Evolutionary conservation across 1,140 invertebrate genomes (phyloP).

Genomic region (Thaumetopoea pityocampa): DNA sequence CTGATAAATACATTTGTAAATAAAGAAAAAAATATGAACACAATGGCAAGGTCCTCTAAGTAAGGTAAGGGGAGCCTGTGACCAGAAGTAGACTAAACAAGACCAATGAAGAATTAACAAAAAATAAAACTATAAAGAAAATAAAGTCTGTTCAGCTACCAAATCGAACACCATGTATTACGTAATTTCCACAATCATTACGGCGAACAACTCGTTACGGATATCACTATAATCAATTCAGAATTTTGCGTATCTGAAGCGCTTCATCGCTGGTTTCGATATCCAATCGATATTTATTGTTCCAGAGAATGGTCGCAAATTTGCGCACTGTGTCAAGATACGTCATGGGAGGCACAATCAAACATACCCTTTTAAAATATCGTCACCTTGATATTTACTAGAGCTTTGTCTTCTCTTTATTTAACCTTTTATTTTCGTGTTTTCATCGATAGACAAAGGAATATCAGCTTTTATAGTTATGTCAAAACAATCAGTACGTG

Average conservation of each 20-base stretch:
- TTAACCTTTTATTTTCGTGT: conserved; percentile 13
- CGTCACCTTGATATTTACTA: conserved; percentile 41
- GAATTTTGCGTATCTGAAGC: conserved; percentile 7
- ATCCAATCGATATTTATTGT: conserved; percentile 48
- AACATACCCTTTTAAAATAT: conserved; percentile 29
- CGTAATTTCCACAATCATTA: neutral
- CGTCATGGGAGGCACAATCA: conserved; percentile 3
- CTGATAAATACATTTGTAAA: too few species aligned
- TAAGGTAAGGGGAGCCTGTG: too few species aligned
- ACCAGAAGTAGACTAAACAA: too few species aligned
- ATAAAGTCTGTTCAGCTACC: neutral
- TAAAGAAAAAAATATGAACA: too few species aligned
- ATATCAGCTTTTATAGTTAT: conserved; percentile 12
- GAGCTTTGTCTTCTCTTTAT: conserved; percentile 27
- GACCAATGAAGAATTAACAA: conserved; percentile 9
- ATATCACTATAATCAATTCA: conserved; percentile 6
- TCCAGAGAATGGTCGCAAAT: conserved; percentile 44
- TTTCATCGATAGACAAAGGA: conserved; percentile 15
- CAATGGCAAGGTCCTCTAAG: too few species aligned
- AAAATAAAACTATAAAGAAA: conserved; percentile 14
- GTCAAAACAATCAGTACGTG: conserved; percentile 14
- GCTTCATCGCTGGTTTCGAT: conserved; percentile 13
- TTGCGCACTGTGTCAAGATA: conserved; percentile 18
- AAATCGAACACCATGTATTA: conserved; percentile 3
- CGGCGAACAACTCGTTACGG: neutral